Evolutionary conservation across 2,797 vertebrate species (phyloP), one percentile per base, ranked within the genome.

Genomic region (Chelon labrosus): DNA sequence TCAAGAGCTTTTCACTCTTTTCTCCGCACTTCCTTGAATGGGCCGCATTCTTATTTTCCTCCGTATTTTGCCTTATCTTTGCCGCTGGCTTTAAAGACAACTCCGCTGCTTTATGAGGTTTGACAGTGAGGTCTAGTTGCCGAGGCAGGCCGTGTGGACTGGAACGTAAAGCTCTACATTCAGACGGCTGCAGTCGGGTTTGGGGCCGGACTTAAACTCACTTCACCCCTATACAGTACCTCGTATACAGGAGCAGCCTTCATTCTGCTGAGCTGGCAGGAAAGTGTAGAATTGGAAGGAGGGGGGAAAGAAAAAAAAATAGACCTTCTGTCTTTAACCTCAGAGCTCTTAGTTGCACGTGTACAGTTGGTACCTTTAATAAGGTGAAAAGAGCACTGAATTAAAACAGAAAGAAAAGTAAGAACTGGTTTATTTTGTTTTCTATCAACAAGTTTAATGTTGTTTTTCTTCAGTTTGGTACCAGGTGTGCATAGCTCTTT

Each of bases 201-300:
- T 42, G 56, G 84, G 77, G 78, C 31, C 83, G 80, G 88, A 86
- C 80, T 82, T 88, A 80, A 88, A 89, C 85, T 87, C 73, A 51
- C 84, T 82, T 88, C 82, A 90, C 93, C 89, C 60, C 79, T 71
- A 80, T 86, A 89, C 77, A 52, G 82, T 73, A 35, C 75, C 82
- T 81, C 75, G 3, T 77, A 85, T 77, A 87, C 86, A 91, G 90
- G 85, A 94, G 91, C 92, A 93, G 86, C 92, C 85, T 86, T 82
- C 86, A 72, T 93, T 93, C 85, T 95, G 96, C 96, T 95, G 96
- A 97, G 93, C 90, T 90, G 93, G 91, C 94, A 93, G 86, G 92
- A 95, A 91, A 93, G 92, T 92, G 91, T 79, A 82, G 60, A 75
- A 76, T 38, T 75, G 61, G 57, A 77, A 55, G 60, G 47, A 65